Evolutionary conservation across 2,888 invertebrate species (phyloP).

Genomic region (Ennomos erosarius): DNA sequence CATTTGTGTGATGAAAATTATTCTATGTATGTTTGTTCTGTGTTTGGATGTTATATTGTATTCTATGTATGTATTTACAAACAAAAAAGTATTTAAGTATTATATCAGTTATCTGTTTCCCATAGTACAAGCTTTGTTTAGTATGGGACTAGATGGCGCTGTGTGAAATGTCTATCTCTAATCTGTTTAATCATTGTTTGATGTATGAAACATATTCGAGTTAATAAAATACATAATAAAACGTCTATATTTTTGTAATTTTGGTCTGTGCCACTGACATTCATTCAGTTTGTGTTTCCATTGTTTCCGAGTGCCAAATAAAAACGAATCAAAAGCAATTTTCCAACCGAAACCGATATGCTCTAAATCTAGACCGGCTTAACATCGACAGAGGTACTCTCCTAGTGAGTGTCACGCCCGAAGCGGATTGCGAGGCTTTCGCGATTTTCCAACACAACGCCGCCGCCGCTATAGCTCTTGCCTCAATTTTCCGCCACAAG

Average conservation of each 20-base stretch:
- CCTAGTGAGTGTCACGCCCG: conserved; percentile 56
- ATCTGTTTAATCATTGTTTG: too few species aligned
- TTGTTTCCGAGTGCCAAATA: conserved; percentile 34
- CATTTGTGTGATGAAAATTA: too few species aligned
- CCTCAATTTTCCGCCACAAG: conserved; percentile 54
- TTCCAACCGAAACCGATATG: conserved; percentile 50
- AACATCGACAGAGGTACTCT: conserved; percentile 56
- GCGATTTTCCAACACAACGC: conserved; percentile 64
- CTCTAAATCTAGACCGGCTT: conserved; percentile 59
- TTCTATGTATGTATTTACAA: too few species aligned
- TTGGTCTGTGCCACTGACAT: conserved; percentile 1
- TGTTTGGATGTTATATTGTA: too few species aligned
- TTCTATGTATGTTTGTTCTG: too few species aligned
- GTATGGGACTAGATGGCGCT: too few species aligned
- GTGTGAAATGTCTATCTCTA: too few species aligned
- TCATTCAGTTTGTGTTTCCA: conserved; percentile 7
- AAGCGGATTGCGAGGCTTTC: conserved; percentile 62
- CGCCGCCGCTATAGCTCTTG: conserved; percentile 45
- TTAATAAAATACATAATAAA: not conserved
- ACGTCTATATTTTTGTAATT: not conserved
- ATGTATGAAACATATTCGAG: not conserved
- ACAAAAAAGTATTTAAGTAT: too few species aligned
- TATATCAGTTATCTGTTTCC: too few species aligned
- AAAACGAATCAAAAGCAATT: conserved; percentile 51
- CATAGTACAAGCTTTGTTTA: too few species aligned